Conservation (phyloP, 2,888 invertebrate genomes). For the Schrankia costaestrigalis region DNA sequence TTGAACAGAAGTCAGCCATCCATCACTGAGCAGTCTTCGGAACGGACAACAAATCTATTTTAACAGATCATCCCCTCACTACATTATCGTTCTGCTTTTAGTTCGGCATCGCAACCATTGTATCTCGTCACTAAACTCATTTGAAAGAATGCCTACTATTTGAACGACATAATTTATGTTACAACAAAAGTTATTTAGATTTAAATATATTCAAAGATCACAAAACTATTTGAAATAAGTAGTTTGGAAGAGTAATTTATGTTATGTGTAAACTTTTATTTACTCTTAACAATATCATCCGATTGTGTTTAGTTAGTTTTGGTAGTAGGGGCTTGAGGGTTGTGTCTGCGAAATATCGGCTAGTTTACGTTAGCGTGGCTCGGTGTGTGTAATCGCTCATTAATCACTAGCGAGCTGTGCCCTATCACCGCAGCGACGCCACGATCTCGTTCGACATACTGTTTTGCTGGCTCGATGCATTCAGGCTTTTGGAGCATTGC, state of each 20-base stretch:
- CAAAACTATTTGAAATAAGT: no score
- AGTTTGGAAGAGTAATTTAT: no score
- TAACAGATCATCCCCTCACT: conserved; percentile 73
- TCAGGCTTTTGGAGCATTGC: conserved; percentile 78
- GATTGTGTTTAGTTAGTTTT: no score
- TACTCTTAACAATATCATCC: no score
- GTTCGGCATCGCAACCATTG: conserved; percentile 47
- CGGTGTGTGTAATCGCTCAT: conserved; percentile 64
- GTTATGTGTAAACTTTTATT: no score
- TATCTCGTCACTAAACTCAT: conserved; percentile 37
- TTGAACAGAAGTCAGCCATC: conserved; percentile 68
- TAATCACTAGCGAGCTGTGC: conserved; percentile 60
- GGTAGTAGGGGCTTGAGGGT: conserved; percentile 30
- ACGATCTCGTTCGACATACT: conserved; percentile 77
- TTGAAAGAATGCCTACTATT: conserved; percentile 13
- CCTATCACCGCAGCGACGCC: conserved; percentile 78
- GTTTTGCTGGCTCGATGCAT: conserved; percentile 76
- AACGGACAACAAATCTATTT: conserved; percentile 72
- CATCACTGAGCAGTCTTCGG: conserved; percentile 66
- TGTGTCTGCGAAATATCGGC: conserved; percentile 57
- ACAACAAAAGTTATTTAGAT: no score
- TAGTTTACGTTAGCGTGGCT: conserved; percentile 60
- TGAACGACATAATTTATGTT: conserved; percentile 27
- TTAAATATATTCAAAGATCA: no score
- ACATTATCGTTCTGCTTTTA: conserved; percentile 63